phyloP scores from a whole-genome alignment of 2,797 vertebrate species.

The Poliocrania exsul region DNA sequence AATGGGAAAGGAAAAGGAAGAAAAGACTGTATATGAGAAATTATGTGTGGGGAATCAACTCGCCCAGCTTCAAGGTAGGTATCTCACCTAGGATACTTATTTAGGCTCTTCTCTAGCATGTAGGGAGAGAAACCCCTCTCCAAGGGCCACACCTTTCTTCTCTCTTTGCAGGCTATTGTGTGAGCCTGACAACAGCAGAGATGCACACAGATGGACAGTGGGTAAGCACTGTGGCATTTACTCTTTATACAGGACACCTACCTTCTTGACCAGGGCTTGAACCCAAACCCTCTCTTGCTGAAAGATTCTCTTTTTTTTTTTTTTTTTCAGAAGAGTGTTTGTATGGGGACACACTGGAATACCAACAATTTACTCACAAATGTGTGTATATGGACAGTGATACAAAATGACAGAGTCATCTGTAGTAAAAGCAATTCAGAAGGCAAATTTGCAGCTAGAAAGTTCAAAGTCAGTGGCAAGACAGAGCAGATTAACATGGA shows the following conservation, averaged over 20 bases:
- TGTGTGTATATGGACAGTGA: background rate
- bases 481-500: background rate
- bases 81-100: background rate
- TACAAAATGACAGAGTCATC: background rate
- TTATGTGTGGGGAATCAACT: rapidly evolving
- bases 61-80: background rate
- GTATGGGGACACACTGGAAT: background rate
- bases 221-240: background rate
- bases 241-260: background rate
- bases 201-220: background rate
- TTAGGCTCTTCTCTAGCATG: background rate
- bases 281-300: background rate
- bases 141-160: background rate
- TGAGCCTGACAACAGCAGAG: background rate
- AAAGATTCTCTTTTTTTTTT: background rate
- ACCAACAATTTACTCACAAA: background rate
- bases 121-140: background rate
- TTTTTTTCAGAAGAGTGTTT: background rate
- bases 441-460: background rate
- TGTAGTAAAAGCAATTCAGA: background rate
- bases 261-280: background rate
- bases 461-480: background rate
- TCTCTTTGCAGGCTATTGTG: background rate
- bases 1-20: background rate
- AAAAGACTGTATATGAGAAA: background rate